phyloP scores from a whole-genome alignment of 2,888 invertebrate species.

The Hesperia comma region DNA sequence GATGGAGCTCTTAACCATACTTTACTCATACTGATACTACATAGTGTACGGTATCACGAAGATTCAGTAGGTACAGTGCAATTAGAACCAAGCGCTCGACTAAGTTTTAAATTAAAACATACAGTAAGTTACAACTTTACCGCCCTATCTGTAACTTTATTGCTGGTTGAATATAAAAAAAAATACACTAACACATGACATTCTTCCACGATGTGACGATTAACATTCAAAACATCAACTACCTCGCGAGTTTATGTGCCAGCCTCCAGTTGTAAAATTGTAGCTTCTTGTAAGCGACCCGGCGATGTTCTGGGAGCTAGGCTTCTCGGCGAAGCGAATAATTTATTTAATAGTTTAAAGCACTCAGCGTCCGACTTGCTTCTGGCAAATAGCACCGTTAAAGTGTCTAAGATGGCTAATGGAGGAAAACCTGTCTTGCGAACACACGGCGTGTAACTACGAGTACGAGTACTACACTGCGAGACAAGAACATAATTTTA shows the following conservation, averaged over 20 bases:
- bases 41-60: too few species aligned
- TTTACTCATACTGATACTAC: too few species aligned
- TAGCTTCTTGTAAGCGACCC: neutral
- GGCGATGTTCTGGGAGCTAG: constrained; percentile 15
- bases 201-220: neutral
- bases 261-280: constrained; percentile 8
- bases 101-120: too few species aligned
- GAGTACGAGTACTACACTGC: neutral
- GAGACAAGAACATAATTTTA: constrained; percentile 14
- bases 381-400: constrained; percentile 25
- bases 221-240: neutral
- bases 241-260: neutral
- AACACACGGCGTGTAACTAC: neutral
- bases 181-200: neutral
- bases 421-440: constrained; percentile 16
- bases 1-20: too few species aligned
- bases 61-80: too few species aligned
- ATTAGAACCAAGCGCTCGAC: too few species aligned
- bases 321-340: constrained; percentile 13
- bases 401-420: constrained; percentile 29
- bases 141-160: too few species aligned
- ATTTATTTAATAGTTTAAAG: constrained; percentile 37
- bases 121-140: too few species aligned
- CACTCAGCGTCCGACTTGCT: constrained; percentile 30
- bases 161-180: neutral